Evolutionary conservation across 2,888 invertebrate genomes (phyloP).

Genomic region (Trichacis sp.): DNA sequence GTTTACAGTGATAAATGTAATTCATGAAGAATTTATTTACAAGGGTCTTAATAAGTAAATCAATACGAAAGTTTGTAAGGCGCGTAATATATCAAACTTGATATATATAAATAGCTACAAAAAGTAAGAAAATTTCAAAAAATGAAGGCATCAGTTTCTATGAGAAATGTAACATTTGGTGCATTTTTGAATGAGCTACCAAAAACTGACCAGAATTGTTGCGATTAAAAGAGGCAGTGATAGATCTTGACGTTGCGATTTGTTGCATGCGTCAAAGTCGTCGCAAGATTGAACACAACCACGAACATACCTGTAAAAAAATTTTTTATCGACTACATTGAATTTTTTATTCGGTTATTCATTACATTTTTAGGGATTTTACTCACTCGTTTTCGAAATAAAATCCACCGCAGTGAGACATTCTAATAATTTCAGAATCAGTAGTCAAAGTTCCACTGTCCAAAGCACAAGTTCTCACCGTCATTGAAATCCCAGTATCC

Average conservation of each 20-base stretch:
- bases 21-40: background rate
- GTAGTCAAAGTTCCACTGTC: constrained; percentile 96
- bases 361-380: too few species aligned
- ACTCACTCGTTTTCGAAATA: constrained; percentile 85
- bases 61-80: too few species aligned
- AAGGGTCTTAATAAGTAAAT: too few species aligned
- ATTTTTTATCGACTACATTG: background rate
- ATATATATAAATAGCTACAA: too few species aligned
- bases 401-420: constrained; percentile 98
- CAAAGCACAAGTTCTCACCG: constrained; percentile 93
- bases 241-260: constrained; percentile 31
- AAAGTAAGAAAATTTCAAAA: too few species aligned
- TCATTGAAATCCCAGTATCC: constrained; percentile 83
- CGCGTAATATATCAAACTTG: too few species aligned
- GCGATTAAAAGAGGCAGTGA: constrained; percentile 41
- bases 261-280: constrained; percentile 92
- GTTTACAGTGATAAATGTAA: background rate
- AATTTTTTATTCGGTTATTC: too few species aligned
- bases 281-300: constrained; percentile 96
- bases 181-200: constrained; percentile 9
- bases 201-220: constrained; percentile 42
- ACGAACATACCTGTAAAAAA: constrained; percentile 79
- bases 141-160: too few species aligned
- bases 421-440: constrained; percentile 95
- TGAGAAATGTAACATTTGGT: too few species aligned